Evolutionary conservation across 92 coral and sea anemone genomes (phyloP), one percentile per base, ranked within the genome.

Genomic region (Palythoa heliodiscus): DNA sequence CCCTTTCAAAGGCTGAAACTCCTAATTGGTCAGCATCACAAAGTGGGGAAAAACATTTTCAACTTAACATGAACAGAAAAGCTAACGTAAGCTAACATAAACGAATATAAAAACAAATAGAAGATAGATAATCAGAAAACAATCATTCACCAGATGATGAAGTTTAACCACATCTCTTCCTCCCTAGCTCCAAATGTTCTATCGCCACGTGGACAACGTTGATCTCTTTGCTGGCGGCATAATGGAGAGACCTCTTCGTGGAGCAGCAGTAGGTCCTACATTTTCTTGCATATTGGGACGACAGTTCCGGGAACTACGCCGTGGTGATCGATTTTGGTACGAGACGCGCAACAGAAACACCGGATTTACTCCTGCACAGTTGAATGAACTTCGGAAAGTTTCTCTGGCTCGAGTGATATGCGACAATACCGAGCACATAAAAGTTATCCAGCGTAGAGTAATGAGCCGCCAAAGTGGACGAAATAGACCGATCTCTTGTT

Each of bases 251-350:
- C 82, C 82, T 1, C 12, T 76, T 3, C 48, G 67, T 2, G 68
- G 69, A 4, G 48, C 23, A 35, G 82, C 68, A 2, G 50, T 76
- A 25, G 82, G 82, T 16, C 82, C 82, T 3, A 76, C 82, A 19
- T 54, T 76, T 10, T 24, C 82, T 35, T 76, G 82, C 40, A 52
- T 76, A 17, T 29, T 76, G 48, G 82, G 66, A 9, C 20, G 22
- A 24, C 82, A 76, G 48, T 76, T 76, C 22, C 68, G 43, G 5
- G 82, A 76, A 23, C 14, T 76, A 11, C 82, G 82, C 68, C 54
- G 82, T 24, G 82, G 82, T n/a, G 82, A 76, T 50, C 82, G 82
- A 16, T 76, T 76, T 43, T 76, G 82, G 82, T 76, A 76, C 47
- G 82, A 76, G 37, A 76, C 13, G 3, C 1, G 13, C 11, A 55